phyloP scores from a whole-genome alignment of 2,797 vertebrate species.

The Dromococcyx pavoninus region DNA sequence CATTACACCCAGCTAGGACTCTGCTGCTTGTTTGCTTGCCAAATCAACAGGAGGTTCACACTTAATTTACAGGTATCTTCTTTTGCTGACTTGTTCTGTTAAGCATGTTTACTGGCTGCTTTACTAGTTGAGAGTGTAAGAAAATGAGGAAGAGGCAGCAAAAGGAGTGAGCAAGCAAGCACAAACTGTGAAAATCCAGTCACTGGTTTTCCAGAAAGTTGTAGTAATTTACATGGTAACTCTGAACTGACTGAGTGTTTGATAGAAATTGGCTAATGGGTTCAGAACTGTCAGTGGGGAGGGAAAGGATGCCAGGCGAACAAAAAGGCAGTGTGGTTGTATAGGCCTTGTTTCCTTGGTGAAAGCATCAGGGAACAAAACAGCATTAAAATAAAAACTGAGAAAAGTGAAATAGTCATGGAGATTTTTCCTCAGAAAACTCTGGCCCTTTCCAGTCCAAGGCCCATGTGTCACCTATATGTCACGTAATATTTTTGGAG shows the following conservation, averaged over 20 bases:
- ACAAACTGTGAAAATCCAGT: not conserved
- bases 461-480: not conserved
- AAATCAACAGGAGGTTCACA: constrained; percentile 6
- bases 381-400: not conserved
- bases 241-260: not conserved
- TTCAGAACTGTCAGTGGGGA: not conserved
- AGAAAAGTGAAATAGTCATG: not conserved
- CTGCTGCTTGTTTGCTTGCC: not conserved
- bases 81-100: constrained; percentile 28
- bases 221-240: not conserved
- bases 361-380: constrained; percentile 10
- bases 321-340: not conserved
- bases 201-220: not conserved
- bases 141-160: not conserved
- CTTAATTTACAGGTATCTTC: constrained; percentile 51
- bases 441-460: not conserved
- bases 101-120: not conserved
- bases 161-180: not conserved
- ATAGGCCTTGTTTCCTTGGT: not conserved
- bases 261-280: not conserved
- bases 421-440: not conserved
- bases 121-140: constrained; percentile 9
- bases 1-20: not conserved
- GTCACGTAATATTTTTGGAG: not conserved
- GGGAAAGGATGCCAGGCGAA: not conserved